Evolutionary conservation across 2,888 invertebrate species (phyloP), one percentile per base, ranked within the genome.

Genomic region (Melieria crassipennis): DNA sequence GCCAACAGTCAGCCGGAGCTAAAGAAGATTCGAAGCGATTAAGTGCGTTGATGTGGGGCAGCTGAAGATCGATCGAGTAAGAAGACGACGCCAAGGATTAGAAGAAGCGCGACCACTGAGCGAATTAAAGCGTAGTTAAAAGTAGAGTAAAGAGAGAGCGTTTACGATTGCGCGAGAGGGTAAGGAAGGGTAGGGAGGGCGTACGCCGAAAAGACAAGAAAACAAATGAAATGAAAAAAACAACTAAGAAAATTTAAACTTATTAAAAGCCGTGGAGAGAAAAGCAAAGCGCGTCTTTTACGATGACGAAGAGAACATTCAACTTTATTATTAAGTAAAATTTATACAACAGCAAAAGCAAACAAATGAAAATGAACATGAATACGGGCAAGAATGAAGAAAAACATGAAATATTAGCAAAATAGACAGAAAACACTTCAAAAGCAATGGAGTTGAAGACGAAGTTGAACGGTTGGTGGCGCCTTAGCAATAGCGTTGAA

Each of bases 21-120:
- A 16, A 87, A 87, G 78, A 87, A 87, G 75, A 79, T 85, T 76
- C 83, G 85, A 78, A 85, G 80, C 80, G 86, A 86, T 80, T 86
- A 83, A 57, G 30, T 57, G 58, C n/a, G 42, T 57, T 50, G 42
- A 4, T 42, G 3, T 16, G 11, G 58, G 58, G 45, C 13, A 60
- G 30, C 30, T 30, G 30, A 30, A 30, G 30, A 30, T 30, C 30
- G 30, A 30, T 30, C 30, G 30, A 30, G 30, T 30, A 30, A 30
- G 30, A 30, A 30, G 30, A 30, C 30, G 16, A 58, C 9, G 16
- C 9, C 9, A 16, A 58, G 13, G 16, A 58, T 58, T n/a, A 58
- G 52, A n/a, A 52, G n/a, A 50, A 11, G 43, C 9, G 13, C 16
- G 7, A 10, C 10, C 9, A 11, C 16, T 52, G 60, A 52, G 50